Base-by-base conservation (phyloP, 2,113 vertebrate genomes). In the Meleagris gallopavo region DNA sequence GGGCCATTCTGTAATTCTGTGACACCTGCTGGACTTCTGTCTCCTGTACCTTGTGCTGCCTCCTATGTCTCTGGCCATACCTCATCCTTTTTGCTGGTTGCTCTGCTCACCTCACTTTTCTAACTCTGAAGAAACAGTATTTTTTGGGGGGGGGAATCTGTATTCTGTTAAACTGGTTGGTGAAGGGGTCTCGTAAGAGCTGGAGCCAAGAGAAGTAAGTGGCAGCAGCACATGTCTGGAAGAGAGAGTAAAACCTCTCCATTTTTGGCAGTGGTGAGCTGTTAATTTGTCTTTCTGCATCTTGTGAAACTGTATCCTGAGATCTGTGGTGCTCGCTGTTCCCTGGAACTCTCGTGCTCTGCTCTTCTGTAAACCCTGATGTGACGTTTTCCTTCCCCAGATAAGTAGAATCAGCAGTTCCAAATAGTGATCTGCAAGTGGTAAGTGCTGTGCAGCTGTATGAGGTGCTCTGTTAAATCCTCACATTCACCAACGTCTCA, bases 191-290 rank as follows among this genome's bases (percentile, higher is more conserved):
- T 80, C 66, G 41, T 13, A 58, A 69, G 88, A 92, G 76, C 65
- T 52, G 46, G 50, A 67, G 88, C 72, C 52, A 52, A 38, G 30
- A 10, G 29, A 21, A 76, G 29, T 93, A 93, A 96, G 79, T 93
- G 92, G 95, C 96, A 95, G 95, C 79, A 88, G 93, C 85, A 83
- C 79, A 6, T 79, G 90, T 86, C 83, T 94, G 86, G 60, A 86
- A 86, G 83, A 71, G 21, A 20, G 92, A 95, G 61, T 83, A n/a
- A 93, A 94, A 78, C 61, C 41, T 93, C 61, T 93, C 92, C 86
- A 88, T 93, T 95, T 95, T 95, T 94, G 92, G 95, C 94, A 84
- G 70, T 75, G 69, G 38, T 46, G 94, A 78, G 19, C 94, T 81
- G 73, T 86, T 96, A 92, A 88, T 78, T 93, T 0, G 10, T 52